Percentiles rank a stretch among this genome's conserved stretches.
These are phyloP conservation scores for Dendroctonus ponderosae DNA, from an alignment of 1,140 invertebrate species.

Conservation along the genomic window DNA sequence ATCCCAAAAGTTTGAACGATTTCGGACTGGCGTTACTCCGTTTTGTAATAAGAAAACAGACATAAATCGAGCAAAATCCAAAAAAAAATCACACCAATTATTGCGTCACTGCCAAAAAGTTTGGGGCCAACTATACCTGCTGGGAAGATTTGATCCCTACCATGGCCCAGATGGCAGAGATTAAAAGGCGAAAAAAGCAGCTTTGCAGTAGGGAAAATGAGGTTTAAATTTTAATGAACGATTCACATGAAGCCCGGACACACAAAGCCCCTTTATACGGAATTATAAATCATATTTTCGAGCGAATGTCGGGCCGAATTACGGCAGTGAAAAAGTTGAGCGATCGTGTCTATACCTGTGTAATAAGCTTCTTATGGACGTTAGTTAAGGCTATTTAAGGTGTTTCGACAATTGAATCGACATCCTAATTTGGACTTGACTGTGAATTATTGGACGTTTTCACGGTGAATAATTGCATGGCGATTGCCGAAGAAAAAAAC, in stretches of 20 bases:
- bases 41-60: no score
- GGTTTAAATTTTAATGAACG: slow-evolving; percentile 26
- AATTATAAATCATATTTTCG: slow-evolving; percentile 26
- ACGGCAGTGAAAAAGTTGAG: slow-evolving; percentile 9
- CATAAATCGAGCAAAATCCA: no score
- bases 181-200: not conserved
- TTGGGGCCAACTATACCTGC: no score
- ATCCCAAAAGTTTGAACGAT: no score
- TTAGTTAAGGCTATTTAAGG: slow-evolving; percentile 17
- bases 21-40: no score
- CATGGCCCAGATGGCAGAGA: no score
- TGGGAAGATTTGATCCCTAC: no score
- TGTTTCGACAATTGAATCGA: not conserved
- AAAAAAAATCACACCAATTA: no score
- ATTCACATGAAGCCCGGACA: slow-evolving; percentile 12
- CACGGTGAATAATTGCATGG: no score
- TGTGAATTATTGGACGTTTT: no score
- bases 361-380: slow-evolving; percentile 24
- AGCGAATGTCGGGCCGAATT: slow-evolving; percentile 16
- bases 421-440: not conserved
- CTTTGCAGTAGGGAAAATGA: slow-evolving; percentile 12
- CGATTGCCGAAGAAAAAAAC: no score
- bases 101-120: no score
- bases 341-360: slow-evolving; percentile 16
- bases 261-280: slow-evolving; percentile 17